Conservation (phyloP, 2,888 invertebrate species). For the Bellardia pandia region DNA sequence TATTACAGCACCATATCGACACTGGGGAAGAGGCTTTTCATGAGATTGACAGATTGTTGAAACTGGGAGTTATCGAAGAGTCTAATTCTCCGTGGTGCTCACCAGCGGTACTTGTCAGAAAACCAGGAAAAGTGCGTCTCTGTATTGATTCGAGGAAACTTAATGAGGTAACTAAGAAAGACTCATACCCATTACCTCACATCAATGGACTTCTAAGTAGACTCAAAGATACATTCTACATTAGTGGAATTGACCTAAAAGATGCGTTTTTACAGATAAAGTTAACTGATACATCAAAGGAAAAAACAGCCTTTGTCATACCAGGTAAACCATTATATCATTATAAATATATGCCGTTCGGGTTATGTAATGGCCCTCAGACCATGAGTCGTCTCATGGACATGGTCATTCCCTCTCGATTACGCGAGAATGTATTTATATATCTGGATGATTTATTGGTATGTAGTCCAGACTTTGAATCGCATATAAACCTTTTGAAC, state of each 20-base stretch:
- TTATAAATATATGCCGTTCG: constrained; percentile 67
- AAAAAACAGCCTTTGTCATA: constrained; percentile 66
- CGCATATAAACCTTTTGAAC: not conserved
- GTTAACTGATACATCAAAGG: not conserved
- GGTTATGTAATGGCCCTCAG: not conserved
- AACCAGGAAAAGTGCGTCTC: constrained; percentile 13
- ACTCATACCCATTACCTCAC: constrained; percentile 7
- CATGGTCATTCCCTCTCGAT: constrained; percentile 7
- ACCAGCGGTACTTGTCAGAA: constrained; percentile 3
- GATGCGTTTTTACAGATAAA: no score
- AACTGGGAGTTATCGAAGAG: constrained; percentile 55
- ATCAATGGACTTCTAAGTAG: not conserved
- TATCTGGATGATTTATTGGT: constrained; percentile 26
- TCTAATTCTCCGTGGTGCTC: constrained; percentile 51
- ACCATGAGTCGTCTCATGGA: constrained; percentile 29
- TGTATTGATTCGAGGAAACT: not conserved
- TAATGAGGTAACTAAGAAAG: not conserved
- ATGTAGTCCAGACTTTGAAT: constrained; percentile 5
- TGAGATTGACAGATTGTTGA: constrained; percentile 53
- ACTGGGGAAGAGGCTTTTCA: constrained; percentile 22
- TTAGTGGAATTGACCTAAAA: no score
- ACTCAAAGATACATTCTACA: not conserved
- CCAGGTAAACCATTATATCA: constrained; percentile 70
- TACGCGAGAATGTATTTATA: constrained; percentile 25
- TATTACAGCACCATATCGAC: not conserved